Evolutionary conservation across 2,888 invertebrate species (phyloP).

Genomic region (Rotaria macrura): DNA sequence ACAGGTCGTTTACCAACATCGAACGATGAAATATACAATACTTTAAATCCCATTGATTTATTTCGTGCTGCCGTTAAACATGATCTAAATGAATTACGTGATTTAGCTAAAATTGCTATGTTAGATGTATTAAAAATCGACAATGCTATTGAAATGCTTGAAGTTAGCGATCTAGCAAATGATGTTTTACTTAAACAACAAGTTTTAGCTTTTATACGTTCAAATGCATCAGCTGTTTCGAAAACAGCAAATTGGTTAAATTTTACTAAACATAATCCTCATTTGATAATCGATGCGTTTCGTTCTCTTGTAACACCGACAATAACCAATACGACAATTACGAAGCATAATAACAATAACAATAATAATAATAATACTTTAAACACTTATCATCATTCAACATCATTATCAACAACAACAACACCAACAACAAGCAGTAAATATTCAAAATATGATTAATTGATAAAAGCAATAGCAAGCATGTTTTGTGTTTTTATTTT

Average conservation of each 20-base stretch:
- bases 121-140: neutral
- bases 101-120: neutral
- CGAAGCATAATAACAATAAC: no score
- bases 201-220: neutral
- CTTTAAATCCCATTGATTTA: conserved; percentile 1
- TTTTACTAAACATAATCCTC: neutral
- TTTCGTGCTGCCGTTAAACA: conserved; percentile 2
- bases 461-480: neutral
- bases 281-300: conserved; percentile 16
- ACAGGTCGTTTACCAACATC: neutral
- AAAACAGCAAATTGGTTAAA: neutral
- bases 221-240: neutral
- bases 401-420: neutral
- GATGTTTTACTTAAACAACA: neutral
- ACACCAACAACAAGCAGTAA: neutral
- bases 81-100: neutral
- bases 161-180: conserved; percentile 5
- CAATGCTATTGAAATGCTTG: neutral
- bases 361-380: neutral
- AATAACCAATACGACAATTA: neutral
- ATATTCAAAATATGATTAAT: neutral
- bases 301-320: conserved; percentile 8
- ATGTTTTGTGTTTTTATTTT: neutral
- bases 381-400: neutral
- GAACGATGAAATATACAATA: neutral